Evolutionary conservation across 2,113 vertebrate species (phyloP).

Genomic region (Caretta caretta): DNA sequence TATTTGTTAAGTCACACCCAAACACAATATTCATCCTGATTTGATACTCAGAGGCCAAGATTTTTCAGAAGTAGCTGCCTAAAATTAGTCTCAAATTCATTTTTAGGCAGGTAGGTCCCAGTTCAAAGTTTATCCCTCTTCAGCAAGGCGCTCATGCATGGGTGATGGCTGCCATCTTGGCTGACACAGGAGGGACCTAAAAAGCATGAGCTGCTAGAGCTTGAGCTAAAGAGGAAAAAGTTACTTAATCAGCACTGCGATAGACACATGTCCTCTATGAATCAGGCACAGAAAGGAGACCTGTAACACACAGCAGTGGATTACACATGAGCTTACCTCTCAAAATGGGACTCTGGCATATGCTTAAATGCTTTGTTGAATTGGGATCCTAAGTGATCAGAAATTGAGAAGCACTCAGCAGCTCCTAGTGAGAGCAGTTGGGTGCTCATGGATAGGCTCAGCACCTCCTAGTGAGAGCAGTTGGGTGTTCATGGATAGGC

Average conservation of each 20-base stretch:
- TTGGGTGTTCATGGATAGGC: neutral
- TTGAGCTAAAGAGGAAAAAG: neutral
- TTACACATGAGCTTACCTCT: neutral
- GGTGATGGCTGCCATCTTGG: neutral
- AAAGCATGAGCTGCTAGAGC: neutral
- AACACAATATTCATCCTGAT: neutral
- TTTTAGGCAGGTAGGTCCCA: neutral
- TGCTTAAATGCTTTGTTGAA: neutral
- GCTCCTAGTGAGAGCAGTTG: neutral
- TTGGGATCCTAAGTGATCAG: neutral
- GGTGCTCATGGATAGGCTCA: neutral
- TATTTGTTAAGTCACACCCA: neutral
- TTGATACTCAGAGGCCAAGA: neutral
- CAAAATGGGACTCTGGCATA: neutral
- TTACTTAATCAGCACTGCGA: neutral
- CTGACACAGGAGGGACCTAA: neutral
- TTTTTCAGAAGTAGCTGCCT: neutral
- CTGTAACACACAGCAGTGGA: neutral
- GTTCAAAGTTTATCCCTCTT: neutral
- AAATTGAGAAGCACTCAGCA: neutral
- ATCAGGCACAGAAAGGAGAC: too few species aligned
- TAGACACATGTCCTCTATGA: neutral
- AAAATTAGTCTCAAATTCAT: neutral
- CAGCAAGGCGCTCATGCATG: neutral
- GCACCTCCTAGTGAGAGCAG: neutral